These are phyloP conservation scores for Nematopogon swammerdamellus DNA, from an alignment of 2,888 invertebrate species.

Conservation along the genomic window DNA sequence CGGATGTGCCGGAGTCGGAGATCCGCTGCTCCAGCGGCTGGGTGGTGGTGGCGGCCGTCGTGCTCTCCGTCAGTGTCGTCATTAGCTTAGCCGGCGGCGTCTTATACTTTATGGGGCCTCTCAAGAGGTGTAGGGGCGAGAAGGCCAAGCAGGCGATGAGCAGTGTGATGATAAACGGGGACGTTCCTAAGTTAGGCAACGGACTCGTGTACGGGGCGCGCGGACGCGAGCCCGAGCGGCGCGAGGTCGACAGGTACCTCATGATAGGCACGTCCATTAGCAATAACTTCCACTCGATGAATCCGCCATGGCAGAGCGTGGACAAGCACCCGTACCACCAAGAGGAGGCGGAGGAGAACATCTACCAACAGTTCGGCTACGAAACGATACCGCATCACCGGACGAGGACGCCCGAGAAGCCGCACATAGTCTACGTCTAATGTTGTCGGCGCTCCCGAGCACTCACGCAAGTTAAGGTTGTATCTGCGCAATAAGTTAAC, in stretches of 20 bases:
- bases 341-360: conserved; percentile 49
- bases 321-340: conserved; percentile 49
- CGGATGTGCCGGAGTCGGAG: conserved; percentile 60
- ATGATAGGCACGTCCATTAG: conserved; percentile 52
- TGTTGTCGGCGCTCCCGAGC: conserved; percentile 11
- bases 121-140: conserved; percentile 50
- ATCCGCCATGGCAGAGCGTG: conserved; percentile 50
- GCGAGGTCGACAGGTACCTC: conserved; percentile 48
- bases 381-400: conserved; percentile 52
- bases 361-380: conserved; percentile 52
- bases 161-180: conserved; percentile 50
- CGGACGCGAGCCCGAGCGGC: conserved; percentile 44
- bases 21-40: conserved; percentile 61
- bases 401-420: conserved; percentile 52
- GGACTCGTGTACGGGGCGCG: conserved; percentile 48
- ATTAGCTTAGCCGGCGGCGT: conserved; percentile 50
- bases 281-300: conserved; percentile 49
- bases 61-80: conserved; percentile 51
- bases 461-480: no score
- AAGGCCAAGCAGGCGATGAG: conserved; percentile 53
- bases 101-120: conserved; percentile 48
- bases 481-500: no score
- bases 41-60: conserved; percentile 54
- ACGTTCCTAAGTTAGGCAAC: conserved; percentile 48
- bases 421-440: conserved; percentile 60